Evolutionary conservation across 2,888 invertebrate genomes (phyloP), one percentile per base, ranked within the genome.

Genomic region (Trissoscelio sp.): DNA sequence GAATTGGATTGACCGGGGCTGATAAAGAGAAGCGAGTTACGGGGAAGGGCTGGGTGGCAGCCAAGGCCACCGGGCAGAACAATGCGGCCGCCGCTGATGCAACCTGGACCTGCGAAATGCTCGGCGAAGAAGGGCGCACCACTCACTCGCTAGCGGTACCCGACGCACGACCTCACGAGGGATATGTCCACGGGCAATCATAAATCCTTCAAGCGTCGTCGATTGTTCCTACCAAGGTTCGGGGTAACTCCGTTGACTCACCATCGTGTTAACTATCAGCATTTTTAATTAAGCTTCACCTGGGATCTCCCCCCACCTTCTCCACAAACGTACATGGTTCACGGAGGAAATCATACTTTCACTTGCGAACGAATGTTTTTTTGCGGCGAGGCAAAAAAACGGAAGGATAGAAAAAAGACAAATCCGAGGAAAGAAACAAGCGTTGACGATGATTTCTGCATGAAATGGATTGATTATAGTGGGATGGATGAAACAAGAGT

Each of bases 1-100:
- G n/a, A n/a, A n/a, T n/a, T n/a, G n/a, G n/a, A n/a, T n/a, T n/a
- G 74, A 81, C 78, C 70, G 78, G 79, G 78, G 77, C 70, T 62
- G 82, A 79, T 81, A 73, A 84, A 83, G 72, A 81, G 80, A 84
- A 82, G 75, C 83, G 79, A 81, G 80, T 75, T 81, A 79, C 79
- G 58, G 74, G 72, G 78, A 77, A 80, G 62, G 74, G 51, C 74
- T 83, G 80, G 80, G 80, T 78, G 82, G 82, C 82, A 84, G 85
- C 83, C 86, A 85, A 87, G 87, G 86, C 85, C 84, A 83, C 77
- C 80, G 67, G 80, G 79, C 73, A 83, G 84, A 87, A 88, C 88
- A 88, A 87, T 87, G 86, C 84, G 82, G 75, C 75, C 70, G 57
- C 72, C 67, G 81, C 62, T 86, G 86, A 82, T 82, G 85, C 83